phyloP scores from a whole-genome alignment of 2,797 vertebrate genomes.

The Dermochelys coriacea region DNA sequence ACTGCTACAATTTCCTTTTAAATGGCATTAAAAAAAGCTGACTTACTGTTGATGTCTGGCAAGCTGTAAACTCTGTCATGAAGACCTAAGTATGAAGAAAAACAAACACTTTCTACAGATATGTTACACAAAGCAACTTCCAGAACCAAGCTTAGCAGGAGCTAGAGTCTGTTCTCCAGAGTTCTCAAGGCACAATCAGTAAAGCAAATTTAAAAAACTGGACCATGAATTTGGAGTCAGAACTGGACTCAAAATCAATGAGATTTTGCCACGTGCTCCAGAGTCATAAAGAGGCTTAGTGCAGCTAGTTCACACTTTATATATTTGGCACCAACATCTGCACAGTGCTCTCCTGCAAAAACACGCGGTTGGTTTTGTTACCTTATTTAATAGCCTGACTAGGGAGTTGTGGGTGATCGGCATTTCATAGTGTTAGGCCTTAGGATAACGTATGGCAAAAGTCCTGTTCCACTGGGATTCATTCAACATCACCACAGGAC shows the following conservation, averaged over 20 bases:
- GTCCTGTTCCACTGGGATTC: neutral
- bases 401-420: neutral
- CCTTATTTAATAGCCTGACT: neutral
- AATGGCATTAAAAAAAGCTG: neutral
- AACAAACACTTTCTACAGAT: neutral
- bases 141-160: neutral
- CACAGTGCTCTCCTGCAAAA: neutral
- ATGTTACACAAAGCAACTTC: neutral
- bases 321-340: neutral
- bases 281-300: neutral
- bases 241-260: slow-evolving; percentile 13
- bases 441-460: neutral
- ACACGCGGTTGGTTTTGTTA: neutral
- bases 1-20: neutral
- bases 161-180: neutral
- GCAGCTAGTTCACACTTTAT: neutral
- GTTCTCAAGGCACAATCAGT: neutral
- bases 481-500: neutral
- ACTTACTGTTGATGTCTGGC: slow-evolving; percentile 75
- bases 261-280: neutral
- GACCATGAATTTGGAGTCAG: neutral
- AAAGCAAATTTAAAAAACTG: neutral
- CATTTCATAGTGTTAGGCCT: neutral
- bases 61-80: slow-evolving; percentile 66
- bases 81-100: slow-evolving; percentile 47